Conservation (phyloP, 2,888 invertebrate species). For the Priocnemis perturbator region DNA sequence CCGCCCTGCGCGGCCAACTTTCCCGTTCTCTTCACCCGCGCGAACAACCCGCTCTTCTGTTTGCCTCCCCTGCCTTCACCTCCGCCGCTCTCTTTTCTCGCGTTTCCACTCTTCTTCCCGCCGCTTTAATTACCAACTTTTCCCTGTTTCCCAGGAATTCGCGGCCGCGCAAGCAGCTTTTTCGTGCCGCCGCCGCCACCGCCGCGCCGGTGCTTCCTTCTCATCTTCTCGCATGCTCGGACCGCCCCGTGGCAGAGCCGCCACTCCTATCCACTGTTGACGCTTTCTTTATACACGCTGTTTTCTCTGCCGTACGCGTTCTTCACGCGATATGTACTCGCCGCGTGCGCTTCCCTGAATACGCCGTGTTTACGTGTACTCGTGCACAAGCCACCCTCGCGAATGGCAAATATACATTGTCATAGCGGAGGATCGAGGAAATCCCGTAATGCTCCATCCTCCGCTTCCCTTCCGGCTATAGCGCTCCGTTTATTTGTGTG, state of each 20-base stretch:
- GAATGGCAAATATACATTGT: conserved; percentile 26
- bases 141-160: conserved; percentile 65
- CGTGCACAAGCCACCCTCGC: not conserved
- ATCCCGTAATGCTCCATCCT: conserved; percentile 32
- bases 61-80: conserved; percentile 13
- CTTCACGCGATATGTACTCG: conserved; percentile 11
- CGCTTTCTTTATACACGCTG: not conserved
- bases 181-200: too few species aligned
- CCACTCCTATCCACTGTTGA: conserved; percentile 29
- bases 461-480: conserved; percentile 9
- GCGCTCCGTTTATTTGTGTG: conserved; percentile 19
- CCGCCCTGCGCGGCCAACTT: conserved; percentile 10
- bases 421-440: conserved; percentile 22
- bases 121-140: conserved; percentile 72
- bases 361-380: not conserved
- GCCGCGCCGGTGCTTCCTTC: conserved; percentile 26
- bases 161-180: conserved; percentile 58
- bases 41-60: conserved; percentile 21
- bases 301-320: conserved; percentile 6
- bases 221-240: not conserved
- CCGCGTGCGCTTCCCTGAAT: not conserved
- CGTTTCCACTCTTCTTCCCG: conserved; percentile 21
- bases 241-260: conserved; percentile 25
- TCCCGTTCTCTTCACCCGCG: conserved; percentile 17
- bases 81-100: conserved; percentile 25